Conservation (phyloP, 2,797 vertebrate species). For the Acipenser oxyrinchus region DNA sequence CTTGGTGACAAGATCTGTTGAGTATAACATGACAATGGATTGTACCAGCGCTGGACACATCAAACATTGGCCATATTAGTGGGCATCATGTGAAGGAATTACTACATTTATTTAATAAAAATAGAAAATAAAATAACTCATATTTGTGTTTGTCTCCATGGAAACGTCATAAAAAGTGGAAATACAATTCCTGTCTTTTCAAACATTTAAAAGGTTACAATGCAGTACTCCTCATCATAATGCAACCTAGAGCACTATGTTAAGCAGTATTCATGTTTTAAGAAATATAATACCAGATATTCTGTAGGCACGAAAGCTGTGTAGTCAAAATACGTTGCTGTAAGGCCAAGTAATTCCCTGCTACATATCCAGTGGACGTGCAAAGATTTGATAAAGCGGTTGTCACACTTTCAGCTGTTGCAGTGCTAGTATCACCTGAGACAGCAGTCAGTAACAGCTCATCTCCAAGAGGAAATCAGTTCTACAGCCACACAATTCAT, state of each 20-base stretch:
- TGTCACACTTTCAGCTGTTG: conserved; percentile 4
- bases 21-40: too few species aligned
- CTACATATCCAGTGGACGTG: conserved; percentile 6
- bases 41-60: too few species aligned
- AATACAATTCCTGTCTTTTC: too few species aligned
- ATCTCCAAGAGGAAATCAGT: neutral
- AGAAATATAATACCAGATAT: neutral
- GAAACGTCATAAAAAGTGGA: too few species aligned
- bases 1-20: too few species aligned
- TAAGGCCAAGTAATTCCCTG: conserved; percentile 9
- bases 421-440: neutral
- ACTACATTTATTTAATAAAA: too few species aligned
- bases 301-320: neutral
- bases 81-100: too few species aligned
- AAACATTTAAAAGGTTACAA: too few species aligned
- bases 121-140: too few species aligned
- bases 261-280: neutral
- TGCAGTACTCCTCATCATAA: neutral
- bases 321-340: neutral
- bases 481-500: neutral
- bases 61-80: too few species aligned
- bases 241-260: neutral
- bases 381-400: conserved; percentile 6
- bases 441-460: neutral
- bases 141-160: too few species aligned